Evolutionary conservation across 2,797 vertebrate species (phyloP), one percentile per base, ranked within the genome.

Genomic region (Periophthalmus magnuspinnatus): DNA sequence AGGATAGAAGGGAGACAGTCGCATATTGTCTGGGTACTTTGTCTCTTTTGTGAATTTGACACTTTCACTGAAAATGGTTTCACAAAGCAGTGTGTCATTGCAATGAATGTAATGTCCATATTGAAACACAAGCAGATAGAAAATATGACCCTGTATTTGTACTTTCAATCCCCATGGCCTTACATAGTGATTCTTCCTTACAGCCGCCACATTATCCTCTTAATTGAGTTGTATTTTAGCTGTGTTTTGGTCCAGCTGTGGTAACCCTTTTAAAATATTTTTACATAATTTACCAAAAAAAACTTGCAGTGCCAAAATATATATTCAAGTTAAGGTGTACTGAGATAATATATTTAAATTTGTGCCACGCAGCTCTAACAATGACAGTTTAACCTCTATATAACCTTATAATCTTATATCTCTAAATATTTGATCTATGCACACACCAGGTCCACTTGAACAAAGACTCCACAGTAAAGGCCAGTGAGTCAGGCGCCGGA

Each of bases 401-500:
- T 22, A 24, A 21, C 21, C 22, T 28, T 33, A 10, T 60, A 33
- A 36, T 67, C 47, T 54, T 54, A 60, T 33, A 33, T 79, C 41
- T 45, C 21, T 22, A 55, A 55, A 55, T 55, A 10, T 65, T 22
- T 58, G 21, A 62, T 47, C 14, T 59, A 56, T 17, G 54, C n/a
- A 48, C 58, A 47, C n/a, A 19, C 57, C 67, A 47, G 16, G 62
- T 11, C 32, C 67, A 72, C 58, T 63, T 63, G 66, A 63, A 74
- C 59, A 61, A 67, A 55, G 19, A 32, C 67, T 45, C 65, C 11
- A 17, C 17, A 55, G 47, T 57, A 71, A 86, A 79, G 69, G 61
- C 59, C 63, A 77, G 70, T 87, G 85, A 86, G 52, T 90, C 82
- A 89, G 65, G 60, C 50, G 70, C 61, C n/a, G 77, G 71, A 84